Percentiles rank a stretch among this genome's conserved stretches.
Evolutionary conservation across 2,888 invertebrate species (phyloP).

Genomic region (Patella caerulea): DNA sequence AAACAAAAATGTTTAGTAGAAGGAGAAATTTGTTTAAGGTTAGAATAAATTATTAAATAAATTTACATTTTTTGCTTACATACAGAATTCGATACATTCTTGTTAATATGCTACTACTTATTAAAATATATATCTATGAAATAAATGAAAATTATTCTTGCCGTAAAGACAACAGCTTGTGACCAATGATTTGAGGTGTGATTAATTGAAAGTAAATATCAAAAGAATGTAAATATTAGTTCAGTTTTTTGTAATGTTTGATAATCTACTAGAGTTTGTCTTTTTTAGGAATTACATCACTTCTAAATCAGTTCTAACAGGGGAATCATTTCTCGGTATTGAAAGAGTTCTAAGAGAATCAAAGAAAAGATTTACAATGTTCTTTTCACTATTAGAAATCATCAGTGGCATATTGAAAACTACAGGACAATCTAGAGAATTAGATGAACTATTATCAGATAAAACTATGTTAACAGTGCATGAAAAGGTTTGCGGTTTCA

Average conservation of each 20-base stretch:
- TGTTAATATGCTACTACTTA: too few relatives aligned
- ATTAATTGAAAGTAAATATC: too few relatives aligned
- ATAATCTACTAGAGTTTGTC: neutral
- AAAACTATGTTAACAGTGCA: constrained; percentile 8
- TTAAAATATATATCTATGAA: too few relatives aligned
- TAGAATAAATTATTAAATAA: too few relatives aligned
- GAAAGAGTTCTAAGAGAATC: constrained; percentile 30
- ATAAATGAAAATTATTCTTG: too few relatives aligned
- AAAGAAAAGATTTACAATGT: constrained; percentile 29
- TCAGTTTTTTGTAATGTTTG: too few relatives aligned
- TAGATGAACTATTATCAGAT: constrained; percentile 13
- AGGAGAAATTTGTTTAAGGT: constrained; percentile 36
- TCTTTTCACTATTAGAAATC: constrained; percentile 29
- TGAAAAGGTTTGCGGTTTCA: constrained; percentile 16
- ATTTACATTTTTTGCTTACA: too few relatives aligned
- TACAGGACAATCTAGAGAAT: neutral
- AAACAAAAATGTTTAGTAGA: constrained; percentile 31
- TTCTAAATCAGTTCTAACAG: neutral
- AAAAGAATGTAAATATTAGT: too few relatives aligned
- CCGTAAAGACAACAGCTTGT: too few relatives aligned
- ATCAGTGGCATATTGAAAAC: constrained; percentile 13
- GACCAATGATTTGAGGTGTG: too few relatives aligned
- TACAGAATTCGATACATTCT: too few relatives aligned
- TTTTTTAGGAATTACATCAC: neutral
- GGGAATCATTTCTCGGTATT: neutral